A percentile compares a stretch with the other conserved stretches of the same genome.
Evolutionary conservation across 2,888 invertebrate genomes (phyloP).

Genomic region (Anthoptus insignis): DNA sequence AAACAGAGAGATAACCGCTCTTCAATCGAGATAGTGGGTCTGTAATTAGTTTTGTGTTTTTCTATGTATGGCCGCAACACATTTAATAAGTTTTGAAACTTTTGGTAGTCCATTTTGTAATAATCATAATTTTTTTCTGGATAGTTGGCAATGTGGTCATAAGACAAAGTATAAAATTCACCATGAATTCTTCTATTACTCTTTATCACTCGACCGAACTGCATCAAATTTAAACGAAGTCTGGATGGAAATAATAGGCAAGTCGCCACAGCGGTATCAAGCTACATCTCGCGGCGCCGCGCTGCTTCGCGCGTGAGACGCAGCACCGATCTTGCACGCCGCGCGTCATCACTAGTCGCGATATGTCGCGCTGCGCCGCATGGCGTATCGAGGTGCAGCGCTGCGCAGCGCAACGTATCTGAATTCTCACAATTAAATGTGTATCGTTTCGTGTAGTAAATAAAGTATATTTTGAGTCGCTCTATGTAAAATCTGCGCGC

Average conservation of each 20-base stretch:
- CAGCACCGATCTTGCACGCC: background rate
- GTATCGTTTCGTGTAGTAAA: conserved; percentile 40
- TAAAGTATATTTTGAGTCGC: conserved; percentile 37
- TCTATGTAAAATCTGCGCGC: conserved; percentile 32
- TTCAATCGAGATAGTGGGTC: too few relatives aligned
- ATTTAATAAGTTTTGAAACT: too few relatives aligned
- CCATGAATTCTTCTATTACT: too few relatives aligned
- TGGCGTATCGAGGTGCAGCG: conserved; percentile 14
- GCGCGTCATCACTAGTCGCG: background rate
- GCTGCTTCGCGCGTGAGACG: conserved; percentile 37
- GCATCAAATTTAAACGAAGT: conserved; percentile 39
- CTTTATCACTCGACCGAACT: conserved; percentile 31
- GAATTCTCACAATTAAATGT: conserved; percentile 41
- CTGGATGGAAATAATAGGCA: conserved; percentile 32
- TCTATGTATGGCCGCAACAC: too few relatives aligned
- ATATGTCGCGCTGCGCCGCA: conserved; percentile 12
- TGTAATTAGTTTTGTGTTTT: too few relatives aligned
- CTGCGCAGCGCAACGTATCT: conserved; percentile 12
- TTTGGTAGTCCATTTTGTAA: too few relatives aligned
- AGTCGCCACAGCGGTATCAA: conserved; percentile 41
- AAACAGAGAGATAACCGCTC: too few relatives aligned
- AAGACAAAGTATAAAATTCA: too few relatives aligned
- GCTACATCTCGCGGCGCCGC: conserved; percentile 35
- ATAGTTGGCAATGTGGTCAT: too few relatives aligned
- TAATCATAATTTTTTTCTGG: too few relatives aligned